Evolutionary conservation across 2,888 invertebrate genomes (phyloP).

Genomic region (Sceliomorpha sp.): DNA sequence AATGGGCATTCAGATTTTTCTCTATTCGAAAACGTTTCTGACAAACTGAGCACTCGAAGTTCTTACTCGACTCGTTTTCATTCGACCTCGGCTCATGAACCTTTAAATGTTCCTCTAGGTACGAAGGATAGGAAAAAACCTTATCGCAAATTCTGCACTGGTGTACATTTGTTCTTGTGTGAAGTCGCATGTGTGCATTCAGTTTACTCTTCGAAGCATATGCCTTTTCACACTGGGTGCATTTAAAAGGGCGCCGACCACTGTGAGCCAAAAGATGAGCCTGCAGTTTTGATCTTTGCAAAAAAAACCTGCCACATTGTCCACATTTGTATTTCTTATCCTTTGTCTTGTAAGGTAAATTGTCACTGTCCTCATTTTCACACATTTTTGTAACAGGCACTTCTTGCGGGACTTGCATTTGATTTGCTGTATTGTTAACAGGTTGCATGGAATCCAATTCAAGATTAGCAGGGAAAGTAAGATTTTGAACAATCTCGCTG

Average conservation of each 20-base stretch:
- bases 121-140: slow-evolving; percentile 77
- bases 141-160: slow-evolving; percentile 77
- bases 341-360: slow-evolving; percentile 15
- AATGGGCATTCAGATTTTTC: slow-evolving; percentile 71
- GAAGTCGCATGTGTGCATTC: slow-evolving; percentile 74
- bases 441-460: slow-evolving; percentile 11
- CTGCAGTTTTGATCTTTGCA: slow-evolving; percentile 71
- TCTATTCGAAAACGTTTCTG: slow-evolving; percentile 69
- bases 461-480: slow-evolving; percentile 60
- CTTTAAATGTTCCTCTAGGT: slow-evolving; percentile 75
- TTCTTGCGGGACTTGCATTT: slow-evolving; percentile 38
- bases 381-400: too few relatives aligned
- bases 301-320: slow-evolving; percentile 67
- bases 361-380: slow-evolving; percentile 25
- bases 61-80: slow-evolving; percentile 29
- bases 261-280: slow-evolving; percentile 70
- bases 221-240: slow-evolving; percentile 69
- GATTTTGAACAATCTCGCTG: slow-evolving; percentile 59
- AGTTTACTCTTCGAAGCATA: slow-evolving; percentile 76
- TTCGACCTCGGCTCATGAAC: slow-evolving; percentile 64
- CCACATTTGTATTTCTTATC: slow-evolving; percentile 65
- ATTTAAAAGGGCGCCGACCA: slow-evolving; percentile 71
- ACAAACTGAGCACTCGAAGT: slow-evolving; percentile 70
- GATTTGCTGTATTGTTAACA: slow-evolving; percentile 46
- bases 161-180: slow-evolving; percentile 73